phyloP scores from a whole-genome alignment of 2,888 invertebrate species.

The Galerucella calmariensis region DNA sequence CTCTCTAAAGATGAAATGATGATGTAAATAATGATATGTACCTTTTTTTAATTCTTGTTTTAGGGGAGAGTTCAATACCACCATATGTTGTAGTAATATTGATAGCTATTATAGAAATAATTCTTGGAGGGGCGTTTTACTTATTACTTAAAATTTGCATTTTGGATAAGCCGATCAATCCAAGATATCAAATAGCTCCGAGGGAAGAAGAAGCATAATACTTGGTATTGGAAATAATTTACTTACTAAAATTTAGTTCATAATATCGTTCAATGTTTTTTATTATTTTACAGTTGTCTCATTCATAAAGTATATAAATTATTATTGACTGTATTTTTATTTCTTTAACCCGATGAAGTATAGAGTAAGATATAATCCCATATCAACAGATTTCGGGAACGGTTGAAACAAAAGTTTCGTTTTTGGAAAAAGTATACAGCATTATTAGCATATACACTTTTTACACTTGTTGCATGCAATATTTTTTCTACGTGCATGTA shows the following conservation, averaged over 20 bases:
- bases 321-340: too few relatives aligned
- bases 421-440: too few relatives aligned
- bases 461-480: too few relatives aligned
- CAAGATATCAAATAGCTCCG: slow-evolving; percentile 55
- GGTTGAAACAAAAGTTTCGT: too few relatives aligned
- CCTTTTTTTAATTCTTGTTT: slow-evolving; percentile 43
- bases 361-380: too few relatives aligned
- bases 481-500: too few relatives aligned
- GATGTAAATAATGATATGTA: neutral
- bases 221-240: neutral
- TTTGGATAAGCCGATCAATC: slow-evolving; percentile 69
- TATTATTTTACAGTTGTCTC: neutral
- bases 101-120: slow-evolving; percentile 75
- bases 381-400: too few relatives aligned
- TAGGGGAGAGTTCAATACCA: slow-evolving; percentile 77
- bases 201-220: slow-evolving; percentile 22
- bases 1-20: too few relatives aligned
- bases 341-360: too few relatives aligned
- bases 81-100: slow-evolving; percentile 80
- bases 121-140: slow-evolving; percentile 75
- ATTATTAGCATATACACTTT: too few relatives aligned
- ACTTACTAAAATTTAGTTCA: neutral
- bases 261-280: neutral
- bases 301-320: neutral
- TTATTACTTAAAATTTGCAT: slow-evolving; percentile 76